phyloP scores from a whole-genome alignment of 1,140 invertebrate species.

The Lethrus apterus region DNA sequence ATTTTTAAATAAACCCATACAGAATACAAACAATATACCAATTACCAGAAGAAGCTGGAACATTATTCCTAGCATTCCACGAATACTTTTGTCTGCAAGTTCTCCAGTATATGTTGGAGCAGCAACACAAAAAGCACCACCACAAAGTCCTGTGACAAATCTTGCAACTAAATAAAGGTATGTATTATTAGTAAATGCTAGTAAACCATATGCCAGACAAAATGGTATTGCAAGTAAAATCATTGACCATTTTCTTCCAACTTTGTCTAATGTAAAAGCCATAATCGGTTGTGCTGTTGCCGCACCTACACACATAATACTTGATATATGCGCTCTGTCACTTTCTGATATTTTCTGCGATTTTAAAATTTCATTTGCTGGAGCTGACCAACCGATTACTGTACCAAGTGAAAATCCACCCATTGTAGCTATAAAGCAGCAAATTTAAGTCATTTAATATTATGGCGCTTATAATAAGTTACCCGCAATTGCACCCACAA shows the following conservation, averaged over 20 bases:
- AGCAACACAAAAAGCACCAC: constrained; percentile 38
- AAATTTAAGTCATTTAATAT: not conserved
- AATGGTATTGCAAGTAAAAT: constrained; percentile 53
- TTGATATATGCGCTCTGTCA: not conserved
- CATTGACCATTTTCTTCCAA: constrained; percentile 59
- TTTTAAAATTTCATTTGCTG: constrained; percentile 38
- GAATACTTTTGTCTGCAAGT: constrained; percentile 53
- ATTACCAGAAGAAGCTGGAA: constrained; percentile 57
- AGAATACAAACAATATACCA: constrained; percentile 53
- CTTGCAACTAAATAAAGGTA: constrained; percentile 53
- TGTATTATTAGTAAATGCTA: constrained; percentile 50
- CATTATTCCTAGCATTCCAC: constrained; percentile 58
- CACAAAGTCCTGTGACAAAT: constrained; percentile 50
- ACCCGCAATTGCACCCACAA: constrained; percentile 7
- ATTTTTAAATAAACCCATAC: constrained; percentile 40
- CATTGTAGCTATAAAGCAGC: constrained; percentile 14
- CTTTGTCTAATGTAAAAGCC: constrained; percentile 54
- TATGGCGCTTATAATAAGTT: not conserved
- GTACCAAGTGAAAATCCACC: constrained; percentile 46
- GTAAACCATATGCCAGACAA: constrained; percentile 53
- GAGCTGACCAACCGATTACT: constrained; percentile 52
- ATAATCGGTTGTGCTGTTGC: constrained; percentile 51
- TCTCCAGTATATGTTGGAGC: constrained; percentile 64
- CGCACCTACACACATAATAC: constrained; percentile 46
- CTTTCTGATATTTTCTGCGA: not conserved